Evolutionary conservation across 2,797 vertebrate species (phyloP).

Genomic region (Sebastes itinus): DNA sequence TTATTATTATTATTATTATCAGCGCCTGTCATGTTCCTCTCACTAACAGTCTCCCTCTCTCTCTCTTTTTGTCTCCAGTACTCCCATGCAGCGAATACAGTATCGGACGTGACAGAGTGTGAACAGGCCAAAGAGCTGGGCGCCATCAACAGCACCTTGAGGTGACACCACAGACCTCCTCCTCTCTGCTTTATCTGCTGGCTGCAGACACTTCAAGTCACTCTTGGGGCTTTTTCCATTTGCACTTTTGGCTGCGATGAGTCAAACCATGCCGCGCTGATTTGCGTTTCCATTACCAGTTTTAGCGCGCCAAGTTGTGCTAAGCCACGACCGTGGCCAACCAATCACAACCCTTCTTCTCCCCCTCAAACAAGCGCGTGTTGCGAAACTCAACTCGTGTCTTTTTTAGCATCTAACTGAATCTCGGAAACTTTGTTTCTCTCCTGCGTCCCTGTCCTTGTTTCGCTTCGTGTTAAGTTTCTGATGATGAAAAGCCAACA

Average conservation of each 20-base stretch:
- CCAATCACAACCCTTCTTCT: no score
- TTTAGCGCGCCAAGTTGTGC: not conserved
- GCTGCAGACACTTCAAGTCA: not conserved
- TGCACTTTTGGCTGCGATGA: not conserved
- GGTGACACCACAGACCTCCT: conserved; percentile 76
- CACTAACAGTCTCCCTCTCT: not conserved
- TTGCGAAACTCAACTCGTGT: no score
- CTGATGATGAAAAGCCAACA: no score
- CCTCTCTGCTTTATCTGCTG: not conserved
- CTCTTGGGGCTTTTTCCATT: not conserved
- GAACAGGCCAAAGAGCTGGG: conserved; percentile 93
- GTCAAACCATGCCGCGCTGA: not conserved
- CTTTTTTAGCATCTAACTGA: no score
- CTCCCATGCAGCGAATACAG: conserved; percentile 80
- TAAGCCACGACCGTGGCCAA: fast-evolving
- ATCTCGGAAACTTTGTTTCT: no score
- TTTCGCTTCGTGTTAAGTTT: not conserved
- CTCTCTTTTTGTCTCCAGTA: conserved; percentile 76
- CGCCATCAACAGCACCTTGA: conserved; percentile 94
- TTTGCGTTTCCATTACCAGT: not conserved
- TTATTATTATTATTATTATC: not conserved
- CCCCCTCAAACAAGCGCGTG: no score
- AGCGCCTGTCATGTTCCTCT: not conserved
- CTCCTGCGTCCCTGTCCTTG: not conserved
- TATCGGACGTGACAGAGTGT: conserved; percentile 87